Conservation (phyloP, 92 coral and sea anemone genomes). For the Heteractis magnifica region DNA sequence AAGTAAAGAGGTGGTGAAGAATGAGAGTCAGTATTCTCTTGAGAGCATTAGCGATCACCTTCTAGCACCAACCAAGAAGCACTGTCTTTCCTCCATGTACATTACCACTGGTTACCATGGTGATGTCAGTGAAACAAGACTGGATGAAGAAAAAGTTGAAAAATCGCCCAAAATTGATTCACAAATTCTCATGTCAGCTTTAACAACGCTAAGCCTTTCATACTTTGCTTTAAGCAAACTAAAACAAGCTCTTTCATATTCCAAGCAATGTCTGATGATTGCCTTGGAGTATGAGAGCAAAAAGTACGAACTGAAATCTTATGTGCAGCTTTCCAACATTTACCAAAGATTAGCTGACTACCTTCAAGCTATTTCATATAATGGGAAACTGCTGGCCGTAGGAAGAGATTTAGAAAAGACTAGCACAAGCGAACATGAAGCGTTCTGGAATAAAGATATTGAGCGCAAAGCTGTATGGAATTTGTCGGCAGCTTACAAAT, state of each 20-base stretch:
- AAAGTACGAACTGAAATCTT: conserved; percentile 73
- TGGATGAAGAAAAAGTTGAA: conserved; percentile 4
- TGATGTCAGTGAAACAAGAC: conserved; percentile 1
- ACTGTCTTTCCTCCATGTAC: conserved; percentile 47
- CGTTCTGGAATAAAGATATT: conserved; percentile 64
- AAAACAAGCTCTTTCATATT: conserved; percentile 47
- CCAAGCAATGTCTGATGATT: conserved; percentile 52
- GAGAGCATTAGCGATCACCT: conserved; percentile 9
- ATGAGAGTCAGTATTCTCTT: conserved; percentile 5
- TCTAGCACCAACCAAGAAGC: conserved; percentile 9
- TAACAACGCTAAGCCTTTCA: conserved; percentile 54
- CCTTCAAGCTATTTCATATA: conserved; percentile 70
- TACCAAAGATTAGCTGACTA: conserved; percentile 69
- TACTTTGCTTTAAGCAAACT: conserved; percentile 48
- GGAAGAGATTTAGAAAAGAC: conserved; percentile 66
- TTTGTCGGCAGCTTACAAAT: conserved; percentile 71
- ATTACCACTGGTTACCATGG: conserved; percentile 43
- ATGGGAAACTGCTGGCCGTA: conserved; percentile 70
- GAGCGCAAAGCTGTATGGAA: conserved; percentile 85
- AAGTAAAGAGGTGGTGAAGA: not conserved
- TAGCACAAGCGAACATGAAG: conserved; percentile 3
- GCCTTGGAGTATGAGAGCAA: conserved; percentile 57
- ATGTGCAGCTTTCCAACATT: conserved; percentile 69
- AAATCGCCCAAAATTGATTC: not conserved
- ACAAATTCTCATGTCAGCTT: conserved; percentile 54